These are phyloP conservation scores for Ephestia elutella DNA, from an alignment of 1,140 invertebrate species.

Conservation along the genomic window DNA sequence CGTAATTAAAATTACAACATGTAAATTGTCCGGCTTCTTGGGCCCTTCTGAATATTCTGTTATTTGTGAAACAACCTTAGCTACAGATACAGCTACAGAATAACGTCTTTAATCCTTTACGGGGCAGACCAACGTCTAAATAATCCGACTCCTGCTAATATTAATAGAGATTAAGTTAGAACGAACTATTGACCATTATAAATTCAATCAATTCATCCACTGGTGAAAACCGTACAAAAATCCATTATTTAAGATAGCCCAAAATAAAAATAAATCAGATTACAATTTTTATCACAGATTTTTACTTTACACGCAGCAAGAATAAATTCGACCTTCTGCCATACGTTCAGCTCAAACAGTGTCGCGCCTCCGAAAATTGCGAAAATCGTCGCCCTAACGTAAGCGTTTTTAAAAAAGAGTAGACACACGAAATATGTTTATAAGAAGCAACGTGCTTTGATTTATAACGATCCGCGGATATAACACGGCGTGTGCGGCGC, in stretches of 20 bases:
- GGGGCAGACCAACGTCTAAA: no score
- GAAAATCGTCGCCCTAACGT: constrained; percentile 30
- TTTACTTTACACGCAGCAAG: constrained; percentile 1
- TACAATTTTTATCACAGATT: neutral
- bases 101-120: no score
- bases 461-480: constrained; percentile 56
- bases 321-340: neutral
- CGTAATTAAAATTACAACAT: constrained; percentile 69
- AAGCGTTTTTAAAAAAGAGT: constrained; percentile 54
- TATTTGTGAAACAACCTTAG: constrained; percentile 19
- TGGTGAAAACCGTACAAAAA: no score
- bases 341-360: neutral
- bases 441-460: constrained; percentile 66
- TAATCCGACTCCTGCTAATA: no score
- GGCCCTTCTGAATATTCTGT: constrained; percentile 11
- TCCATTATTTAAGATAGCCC: no score
- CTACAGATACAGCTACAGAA: no score
- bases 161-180: no score
- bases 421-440: constrained; percentile 69
- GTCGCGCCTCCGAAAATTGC: constrained; percentile 16
- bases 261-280: no score
- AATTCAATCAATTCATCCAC: no score
- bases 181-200: no score
- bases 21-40: constrained; percentile 56
- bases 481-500: constrained; percentile 25